Base-by-base conservation (phyloP, 2,888 invertebrate species). In the Hedya salicella region DNA sequence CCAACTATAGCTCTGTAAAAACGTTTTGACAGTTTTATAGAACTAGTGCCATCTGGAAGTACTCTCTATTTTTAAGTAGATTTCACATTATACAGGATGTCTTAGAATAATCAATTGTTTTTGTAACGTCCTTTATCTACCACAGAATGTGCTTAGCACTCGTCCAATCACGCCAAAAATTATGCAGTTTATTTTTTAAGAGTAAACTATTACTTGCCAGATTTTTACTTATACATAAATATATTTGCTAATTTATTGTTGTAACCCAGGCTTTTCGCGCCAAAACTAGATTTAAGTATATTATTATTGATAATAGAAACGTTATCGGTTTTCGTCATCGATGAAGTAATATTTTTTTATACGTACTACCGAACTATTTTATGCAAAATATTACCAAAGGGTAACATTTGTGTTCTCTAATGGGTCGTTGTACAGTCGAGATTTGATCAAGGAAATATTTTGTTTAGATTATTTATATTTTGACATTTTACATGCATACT, bases 221-320 rank as follows among this genome's bases (percentile, higher is more conserved):
- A 46, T 32, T 42, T 56, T 44, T 32, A 46, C n/a, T 32, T 57
- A 57, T 57, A 57, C 46, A 57, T n/a, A 44, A 62, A 52, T 16
- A n/a, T 36, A 30, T 50, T 60, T 53, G 44, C 52, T 17, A 62
- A 25, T 53, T 49, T 52, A 65, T 59, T 52, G 25, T 64, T 50
- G 14, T 36, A 50, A 9, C 36, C 6, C 21, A 52, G 46, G 52
- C 46, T 64, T 64, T 49, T 13, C 9, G 21, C 50, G 57, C 50
- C 57, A 59, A 53, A 44, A 46, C 30, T 65, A 65, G 40, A 60
- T 39, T 16, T 65, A 65, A 65, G 64, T 19, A 25, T 39, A 42
- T 49, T 64, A 40, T 57, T 52, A 46, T 16, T 59, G 36, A 52
- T 50, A 50, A 19, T 52, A 57, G 16, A 32, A 19, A 19, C 8